Evolutionary conservation across 1,140 invertebrate species (phyloP).

Genomic region (Bactericera cockerelli): DNA sequence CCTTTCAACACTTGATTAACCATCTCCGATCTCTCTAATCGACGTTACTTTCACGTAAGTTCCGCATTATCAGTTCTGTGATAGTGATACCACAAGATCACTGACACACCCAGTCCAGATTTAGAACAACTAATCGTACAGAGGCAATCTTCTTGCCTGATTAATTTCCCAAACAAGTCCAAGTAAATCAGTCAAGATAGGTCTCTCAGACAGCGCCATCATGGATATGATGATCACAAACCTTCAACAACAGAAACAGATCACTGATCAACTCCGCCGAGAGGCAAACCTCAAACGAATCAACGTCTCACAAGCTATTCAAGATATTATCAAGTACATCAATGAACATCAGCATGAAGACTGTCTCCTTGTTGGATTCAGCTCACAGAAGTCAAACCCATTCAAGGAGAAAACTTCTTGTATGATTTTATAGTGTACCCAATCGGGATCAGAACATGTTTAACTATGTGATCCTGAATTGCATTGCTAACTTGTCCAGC

Average conservation of each 20-base stretch:
- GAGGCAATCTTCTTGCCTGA: too few species aligned
- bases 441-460: background rate
- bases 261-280: conserved; percentile 82
- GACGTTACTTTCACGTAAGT: too few species aligned
- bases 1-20: too few species aligned
- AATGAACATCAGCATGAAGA: conserved; percentile 86
- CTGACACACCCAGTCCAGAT: too few species aligned
- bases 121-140: too few species aligned
- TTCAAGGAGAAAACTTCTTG: conserved; percentile 94
- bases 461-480: too few species aligned
- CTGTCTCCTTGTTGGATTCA: conserved; percentile 87
- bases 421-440: conserved; percentile 46
- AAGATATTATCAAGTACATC: conserved; percentile 87
- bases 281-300: conserved; percentile 82
- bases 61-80: too few species aligned
- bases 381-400: conserved; percentile 90
- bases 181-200: conserved; percentile 38
- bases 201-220: conserved; percentile 64
- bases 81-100: too few species aligned
- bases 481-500: too few species aligned
- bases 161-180: background rate
- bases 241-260: conserved; percentile 76
- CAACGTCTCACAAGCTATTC: conserved; percentile 71
- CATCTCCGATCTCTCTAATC: too few species aligned
- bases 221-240: conserved; percentile 83